Percentiles rank a stretch among this genome's conserved stretches.
phyloP scores from a whole-genome alignment of 2,113 vertebrate species.

The Ameiurus melas region DNA sequence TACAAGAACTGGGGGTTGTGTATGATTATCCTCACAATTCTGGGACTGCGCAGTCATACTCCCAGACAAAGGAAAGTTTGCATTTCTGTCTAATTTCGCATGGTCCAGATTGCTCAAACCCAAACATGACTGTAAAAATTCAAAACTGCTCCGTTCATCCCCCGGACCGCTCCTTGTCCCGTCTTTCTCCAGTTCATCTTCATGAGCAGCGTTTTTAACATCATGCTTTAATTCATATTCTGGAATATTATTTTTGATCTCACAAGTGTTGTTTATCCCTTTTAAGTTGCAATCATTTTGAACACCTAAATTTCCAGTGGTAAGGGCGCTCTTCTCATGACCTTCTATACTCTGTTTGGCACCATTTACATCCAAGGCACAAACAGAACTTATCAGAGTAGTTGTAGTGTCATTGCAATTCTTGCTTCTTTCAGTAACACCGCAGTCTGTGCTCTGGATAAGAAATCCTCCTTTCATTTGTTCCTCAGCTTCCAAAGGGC shows the following conservation, averaged over 20 bases:
- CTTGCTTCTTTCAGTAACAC: slow-evolving; percentile 2
- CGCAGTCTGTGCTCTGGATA: slow-evolving; percentile 12
- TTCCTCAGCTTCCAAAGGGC: slow-evolving; percentile 35
- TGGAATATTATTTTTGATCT: not conserved
- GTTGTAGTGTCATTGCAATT: not conserved
- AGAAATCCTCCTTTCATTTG: not conserved
- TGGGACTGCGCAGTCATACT: not conserved
- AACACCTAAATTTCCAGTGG: not conserved
- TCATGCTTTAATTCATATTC: slow-evolving; percentile 28
- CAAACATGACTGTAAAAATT: slow-evolving; percentile 55
- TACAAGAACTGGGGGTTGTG: slow-evolving; percentile 23
- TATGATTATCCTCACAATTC: not conserved
- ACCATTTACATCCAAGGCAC: slow-evolving; percentile 29
- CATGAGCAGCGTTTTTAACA: not conserved
- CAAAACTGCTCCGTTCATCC: slow-evolving; percentile 49
- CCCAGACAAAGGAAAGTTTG: not conserved
- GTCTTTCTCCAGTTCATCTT: not conserved
- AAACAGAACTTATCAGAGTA: not conserved
- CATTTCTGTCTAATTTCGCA: not conserved
- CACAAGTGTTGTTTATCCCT: not conserved
- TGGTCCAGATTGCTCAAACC: slow-evolving; percentile 26
- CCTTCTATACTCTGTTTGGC: not conserved
- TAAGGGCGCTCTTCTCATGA: not conserved
- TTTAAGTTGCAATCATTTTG: slow-evolving; percentile 4
- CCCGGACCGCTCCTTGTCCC: slow-evolving; percentile 6